phyloP scores from a whole-genome alignment of 2,888 invertebrate species.

The Oxystoma pomonae region DNA sequence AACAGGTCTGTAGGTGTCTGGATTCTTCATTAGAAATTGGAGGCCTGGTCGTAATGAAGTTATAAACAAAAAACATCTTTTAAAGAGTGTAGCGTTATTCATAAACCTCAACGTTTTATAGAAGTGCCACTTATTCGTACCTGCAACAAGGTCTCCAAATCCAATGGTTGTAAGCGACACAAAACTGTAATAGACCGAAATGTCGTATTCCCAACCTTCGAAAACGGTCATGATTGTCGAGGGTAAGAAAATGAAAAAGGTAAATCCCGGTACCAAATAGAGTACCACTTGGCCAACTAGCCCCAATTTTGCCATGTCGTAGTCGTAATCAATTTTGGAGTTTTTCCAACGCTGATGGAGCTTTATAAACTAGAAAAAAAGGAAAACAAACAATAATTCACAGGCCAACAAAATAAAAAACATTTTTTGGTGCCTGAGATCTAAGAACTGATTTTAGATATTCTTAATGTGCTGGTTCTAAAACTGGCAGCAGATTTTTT shows the following conservation, averaged over 20 bases:
- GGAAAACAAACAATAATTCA: background rate
- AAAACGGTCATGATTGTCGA: conserved; percentile 79
- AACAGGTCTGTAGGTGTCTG: too few species aligned
- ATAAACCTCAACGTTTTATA: too few species aligned
- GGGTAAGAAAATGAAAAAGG: conserved; percentile 83
- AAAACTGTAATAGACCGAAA: conserved; percentile 83
- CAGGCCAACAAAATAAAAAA: too few species aligned
- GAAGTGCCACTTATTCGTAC: too few species aligned
- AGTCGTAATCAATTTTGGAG: conserved; percentile 51
- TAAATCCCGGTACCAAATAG: conserved; percentile 84
- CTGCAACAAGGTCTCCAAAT: conserved; percentile 90
- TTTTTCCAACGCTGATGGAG: conserved; percentile 79
- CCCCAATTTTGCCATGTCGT: conserved; percentile 65
- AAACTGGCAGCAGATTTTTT: too few species aligned
- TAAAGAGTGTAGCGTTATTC: too few species aligned
- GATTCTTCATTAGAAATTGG: too few species aligned
- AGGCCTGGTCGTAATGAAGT: too few species aligned
- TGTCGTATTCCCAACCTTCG: conserved; percentile 82
- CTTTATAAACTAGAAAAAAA: conserved; percentile 64
- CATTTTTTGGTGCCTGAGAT: too few species aligned
- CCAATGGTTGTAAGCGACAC: conserved; percentile 86
- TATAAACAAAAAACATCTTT: too few species aligned
- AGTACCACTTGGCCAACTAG: conserved; percentile 75
- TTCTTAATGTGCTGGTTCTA: too few species aligned
- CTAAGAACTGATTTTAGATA: too few species aligned